Conservation (phyloP, 2,797 vertebrate genomes). For the Meda fulgida region DNA sequence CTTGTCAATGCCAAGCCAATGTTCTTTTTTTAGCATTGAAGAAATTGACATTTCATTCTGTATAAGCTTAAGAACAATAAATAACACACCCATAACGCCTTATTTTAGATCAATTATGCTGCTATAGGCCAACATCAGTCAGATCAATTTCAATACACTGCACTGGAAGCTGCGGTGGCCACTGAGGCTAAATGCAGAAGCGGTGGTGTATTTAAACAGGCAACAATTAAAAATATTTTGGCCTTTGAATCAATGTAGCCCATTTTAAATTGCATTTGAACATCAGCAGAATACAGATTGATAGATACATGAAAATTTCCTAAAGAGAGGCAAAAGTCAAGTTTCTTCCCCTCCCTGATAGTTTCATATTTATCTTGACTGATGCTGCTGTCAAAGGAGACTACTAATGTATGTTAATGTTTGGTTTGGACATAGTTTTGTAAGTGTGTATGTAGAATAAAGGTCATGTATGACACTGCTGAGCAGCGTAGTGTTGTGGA, state of each 20-base stretch:
- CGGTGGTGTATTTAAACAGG: no score
- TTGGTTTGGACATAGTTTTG: neutral
- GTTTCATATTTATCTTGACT: neutral
- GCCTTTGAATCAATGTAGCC: no score
- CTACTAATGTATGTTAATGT: neutral
- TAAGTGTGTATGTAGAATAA: neutral
- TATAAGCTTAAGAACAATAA: neutral
- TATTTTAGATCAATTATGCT: neutral
- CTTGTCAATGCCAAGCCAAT: neutral
- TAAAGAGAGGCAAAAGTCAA: neutral
- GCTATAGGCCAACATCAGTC: neutral
- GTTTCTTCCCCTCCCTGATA: neutral
- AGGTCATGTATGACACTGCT: neutral
- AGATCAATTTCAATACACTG: no score
- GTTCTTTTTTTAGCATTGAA: neutral
- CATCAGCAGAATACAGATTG: neutral
- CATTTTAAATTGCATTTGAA: neutral
- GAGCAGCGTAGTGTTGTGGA: neutral
- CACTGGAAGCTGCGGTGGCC: no score
- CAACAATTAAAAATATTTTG: no score
- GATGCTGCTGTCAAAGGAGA: neutral
- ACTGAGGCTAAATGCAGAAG: no score
- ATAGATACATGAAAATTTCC: neutral
- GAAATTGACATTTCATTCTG: neutral
- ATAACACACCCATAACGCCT: neutral